A percentile compares a stretch with the other conserved stretches of the same genome.
Conservation (phyloP, 2,113 vertebrate species). For the Melanerpes formicivorus region DNA sequence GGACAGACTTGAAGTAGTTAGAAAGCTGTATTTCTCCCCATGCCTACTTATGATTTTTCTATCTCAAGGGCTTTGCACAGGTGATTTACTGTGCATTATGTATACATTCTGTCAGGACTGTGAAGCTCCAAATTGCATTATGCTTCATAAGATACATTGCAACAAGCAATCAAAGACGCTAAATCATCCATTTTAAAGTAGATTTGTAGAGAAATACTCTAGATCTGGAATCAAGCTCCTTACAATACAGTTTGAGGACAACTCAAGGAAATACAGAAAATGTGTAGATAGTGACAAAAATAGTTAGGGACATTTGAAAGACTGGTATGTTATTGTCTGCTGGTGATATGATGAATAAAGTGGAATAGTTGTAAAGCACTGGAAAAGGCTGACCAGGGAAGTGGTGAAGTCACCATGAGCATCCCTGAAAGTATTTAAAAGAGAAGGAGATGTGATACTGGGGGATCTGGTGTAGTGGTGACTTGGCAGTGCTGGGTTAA, state of each 20-base stretch:
- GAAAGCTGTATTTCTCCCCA: background rate
- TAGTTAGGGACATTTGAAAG: background rate
- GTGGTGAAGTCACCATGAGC: no score
- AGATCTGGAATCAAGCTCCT: background rate
- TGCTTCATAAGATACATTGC: conserved; percentile 34
- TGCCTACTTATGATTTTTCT: background rate
- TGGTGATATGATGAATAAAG: background rate
- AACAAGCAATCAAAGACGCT: conserved; percentile 29
- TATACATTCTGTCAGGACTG: background rate
- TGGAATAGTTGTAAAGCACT: no score
- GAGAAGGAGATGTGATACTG: no score
- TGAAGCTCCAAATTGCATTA: background rate
- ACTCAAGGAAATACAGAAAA: background rate
- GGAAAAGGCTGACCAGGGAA: no score
- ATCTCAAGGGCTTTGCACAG: background rate
- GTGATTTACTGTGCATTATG: conserved; percentile 41
- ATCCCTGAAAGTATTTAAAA: no score
- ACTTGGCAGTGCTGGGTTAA: no score
- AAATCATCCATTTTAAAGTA: conserved; percentile 24
- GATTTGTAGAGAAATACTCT: conserved; percentile 11
- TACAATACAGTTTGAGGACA: background rate
- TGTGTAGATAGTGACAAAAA: fast-evolving
- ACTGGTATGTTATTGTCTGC: background rate
- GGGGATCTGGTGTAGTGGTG: no score
- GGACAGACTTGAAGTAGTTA: background rate